Base-by-base conservation (phyloP, 64 coral and sea anemone species). In the Astreopora myriophthalma region DNA sequence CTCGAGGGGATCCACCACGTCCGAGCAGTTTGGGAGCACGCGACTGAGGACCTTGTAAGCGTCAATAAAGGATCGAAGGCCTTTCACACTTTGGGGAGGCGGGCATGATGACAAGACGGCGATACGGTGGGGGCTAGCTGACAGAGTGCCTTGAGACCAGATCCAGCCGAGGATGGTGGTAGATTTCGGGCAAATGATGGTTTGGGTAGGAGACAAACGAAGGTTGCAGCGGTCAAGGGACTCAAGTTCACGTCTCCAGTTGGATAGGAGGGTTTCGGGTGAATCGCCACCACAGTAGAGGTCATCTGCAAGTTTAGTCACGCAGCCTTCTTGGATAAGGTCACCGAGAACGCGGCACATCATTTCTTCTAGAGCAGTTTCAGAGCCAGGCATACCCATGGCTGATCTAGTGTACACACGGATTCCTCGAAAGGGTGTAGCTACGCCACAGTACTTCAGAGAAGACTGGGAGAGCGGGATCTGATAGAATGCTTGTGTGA, bases 341-440 rank as follows among this genome's bases (percentile, higher is more conserved):
- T 82, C 76, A 14, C 77, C 77, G 6, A 91, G 78, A 52, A 84
- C 78, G 20, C 89, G 76, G 40, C 76, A 91, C 89, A 91, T 91
- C 25, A 91, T 30, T 73, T 91, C 89, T 71, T 91, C 77, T 13
- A 91, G 67, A 2, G 78, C 78, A 3, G 89, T 91, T 31, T 89
- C 71, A 5, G 87, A 89, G 5, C 87, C 87, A 26, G 87, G 48
- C 71, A 89, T 89, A 1, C 89, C 89, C 89, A 91, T 85, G 5
- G 89, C 89, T 27, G 76, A 84, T 46, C 89, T 71, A 1, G 7
- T 32, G 63, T 91, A 91, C 3, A 91, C 90, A 1, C 90, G 69
- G 7, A 86, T 57, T 14, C 90, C 81, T 8, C 68, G 38, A 48
- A 92, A 85, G 14, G 80, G 80, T n/a, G 80, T 92, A 8, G 90